phyloP scores from a whole-genome alignment of 2,888 invertebrate species.

The Acronicta aceris region DNA sequence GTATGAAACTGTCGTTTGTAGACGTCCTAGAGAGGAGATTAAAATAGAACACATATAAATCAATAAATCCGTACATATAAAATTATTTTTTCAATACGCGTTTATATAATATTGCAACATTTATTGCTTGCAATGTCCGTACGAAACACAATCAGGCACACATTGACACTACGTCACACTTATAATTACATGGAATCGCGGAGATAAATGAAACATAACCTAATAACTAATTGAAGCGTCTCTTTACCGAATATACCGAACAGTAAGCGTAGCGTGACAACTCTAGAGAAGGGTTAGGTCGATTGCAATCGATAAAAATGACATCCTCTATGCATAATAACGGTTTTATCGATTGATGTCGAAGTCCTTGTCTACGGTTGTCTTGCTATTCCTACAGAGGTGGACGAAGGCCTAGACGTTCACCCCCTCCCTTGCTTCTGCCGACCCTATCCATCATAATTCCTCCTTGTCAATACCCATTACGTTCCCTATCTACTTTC shows the following conservation, averaged over 20 bases:
- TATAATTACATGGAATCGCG: slow-evolving; percentile 75
- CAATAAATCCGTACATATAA: slow-evolving; percentile 66
- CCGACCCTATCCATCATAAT: slow-evolving; percentile 12
- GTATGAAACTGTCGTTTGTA: slow-evolving; percentile 65
- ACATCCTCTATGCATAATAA: not conserved
- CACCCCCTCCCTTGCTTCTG: slow-evolving; percentile 11
- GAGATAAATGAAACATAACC: slow-evolving; percentile 71
- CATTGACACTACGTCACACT: slow-evolving; percentile 68
- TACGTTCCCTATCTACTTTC: slow-evolving; percentile 18
- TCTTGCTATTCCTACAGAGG: slow-evolving; percentile 6
- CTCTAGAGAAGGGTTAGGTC: not conserved
- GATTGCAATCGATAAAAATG: not conserved
- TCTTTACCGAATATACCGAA: slow-evolving; percentile 24
- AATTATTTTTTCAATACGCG: slow-evolving; percentile 58
- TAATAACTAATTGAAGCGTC: slow-evolving; percentile 57
- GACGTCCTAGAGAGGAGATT: slow-evolving; percentile 62
- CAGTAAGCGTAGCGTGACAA: not conserved
- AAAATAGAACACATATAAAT: slow-evolving; percentile 70
- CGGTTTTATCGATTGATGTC: not conserved
- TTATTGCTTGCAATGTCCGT: slow-evolving; percentile 77
- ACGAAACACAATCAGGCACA: slow-evolving; percentile 76
- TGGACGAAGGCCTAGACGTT: slow-evolving; percentile 10
- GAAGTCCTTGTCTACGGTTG: not conserved
- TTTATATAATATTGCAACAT: slow-evolving; percentile 76
- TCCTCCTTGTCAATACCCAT: slow-evolving; percentile 11